Evolutionary conservation across 30 jellyfish, hydroid and myxozoan genomes (phyloP), one percentile per base, ranked within the genome.

Genomic region (Rhopilema esculentum): DNA sequence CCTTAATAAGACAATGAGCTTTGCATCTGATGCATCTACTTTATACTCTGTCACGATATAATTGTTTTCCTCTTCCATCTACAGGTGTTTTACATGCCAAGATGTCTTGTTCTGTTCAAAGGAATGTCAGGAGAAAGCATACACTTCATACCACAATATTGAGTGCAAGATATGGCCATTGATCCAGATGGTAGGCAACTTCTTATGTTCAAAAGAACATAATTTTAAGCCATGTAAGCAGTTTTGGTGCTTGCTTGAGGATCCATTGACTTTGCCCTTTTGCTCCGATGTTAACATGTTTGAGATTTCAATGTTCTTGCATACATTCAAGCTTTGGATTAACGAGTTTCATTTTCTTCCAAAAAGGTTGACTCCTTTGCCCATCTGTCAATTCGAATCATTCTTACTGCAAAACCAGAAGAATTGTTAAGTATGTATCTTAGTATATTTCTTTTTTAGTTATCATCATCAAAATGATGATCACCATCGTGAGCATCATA

Each of bases 91-190:
- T 33, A 89, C 90, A 22, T 89, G 97, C 62, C 76, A 49, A 29
- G 87, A 89, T 66, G 97, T 89, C 32, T 32, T 84, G 26, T 89
- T 89, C 27, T 89, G 97, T 75, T 89, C 97, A 7, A 75, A 73
- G 27, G 84, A 49, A 22, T 89, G 97, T 75, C 93, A 48, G 9
- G 80, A 80, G 48, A 75, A 70, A 28, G 72, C 97, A 18, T 80
- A 53, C 66, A 22, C 87, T 0, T 0, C 75, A 2, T 89, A 89
- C 79, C 97, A 89, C 69, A 25, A 67, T 20, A 80, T 40, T 23
- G 97, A 89, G 73, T 89, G 97, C 70, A 67, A 69, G 28, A 70
- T 89, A 26, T 89, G 97, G 97, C 97, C 97, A 21, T 80, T 89
- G 22, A 63, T 89, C 49, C 93, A 89, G 66, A 68, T 52, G 85